Percentiles rank a stretch among this genome's conserved stretches.
These are phyloP conservation scores for Neodiprion pinetum DNA, from an alignment of 1,140 invertebrate species.

Conservation along the genomic window DNA sequence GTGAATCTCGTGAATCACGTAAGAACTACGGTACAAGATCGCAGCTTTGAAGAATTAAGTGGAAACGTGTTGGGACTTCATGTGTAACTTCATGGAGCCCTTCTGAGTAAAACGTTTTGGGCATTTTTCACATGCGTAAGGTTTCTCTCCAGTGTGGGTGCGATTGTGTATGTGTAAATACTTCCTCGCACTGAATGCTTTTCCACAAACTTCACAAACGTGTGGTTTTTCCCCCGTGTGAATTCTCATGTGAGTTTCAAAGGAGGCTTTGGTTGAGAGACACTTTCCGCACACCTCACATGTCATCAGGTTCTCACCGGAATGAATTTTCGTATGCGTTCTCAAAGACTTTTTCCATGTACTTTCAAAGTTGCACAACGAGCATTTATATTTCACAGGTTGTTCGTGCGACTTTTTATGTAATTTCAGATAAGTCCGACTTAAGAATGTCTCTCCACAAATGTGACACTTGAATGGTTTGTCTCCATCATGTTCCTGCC, in stretches of 20 bases:
- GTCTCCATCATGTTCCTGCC: slow-evolving; percentile 26
- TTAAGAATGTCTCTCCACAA: slow-evolving; percentile 68
- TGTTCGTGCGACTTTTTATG: slow-evolving; percentile 42
- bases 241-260: slow-evolving; percentile 63
- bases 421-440: slow-evolving; percentile 70
- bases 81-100: slow-evolving; percentile 30
- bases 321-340: slow-evolving; percentile 55
- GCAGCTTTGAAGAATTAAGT: not conserved
- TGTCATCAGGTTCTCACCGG: slow-evolving; percentile 70
- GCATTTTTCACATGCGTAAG: slow-evolving; percentile 69
- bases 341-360: slow-evolving; percentile 43
- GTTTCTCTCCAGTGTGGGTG: slow-evolving; percentile 76
- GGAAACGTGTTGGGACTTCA: not conserved
- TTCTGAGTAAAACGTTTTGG: slow-evolving; percentile 37
- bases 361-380: not conserved
- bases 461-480: slow-evolving; percentile 43
- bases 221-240: slow-evolving; percentile 60
- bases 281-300: slow-evolving; percentile 69
- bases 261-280: slow-evolving; percentile 64
- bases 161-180: slow-evolving; percentile 66
- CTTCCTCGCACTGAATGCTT: slow-evolving; percentile 28
- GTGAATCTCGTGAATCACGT: not conserved
- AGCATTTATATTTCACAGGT: not conserved
- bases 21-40: not conserved
- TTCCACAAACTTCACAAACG: slow-evolving; percentile 36